Conservation (phyloP, 2,113 vertebrate species). For the Apodemus sylvaticus region DNA sequence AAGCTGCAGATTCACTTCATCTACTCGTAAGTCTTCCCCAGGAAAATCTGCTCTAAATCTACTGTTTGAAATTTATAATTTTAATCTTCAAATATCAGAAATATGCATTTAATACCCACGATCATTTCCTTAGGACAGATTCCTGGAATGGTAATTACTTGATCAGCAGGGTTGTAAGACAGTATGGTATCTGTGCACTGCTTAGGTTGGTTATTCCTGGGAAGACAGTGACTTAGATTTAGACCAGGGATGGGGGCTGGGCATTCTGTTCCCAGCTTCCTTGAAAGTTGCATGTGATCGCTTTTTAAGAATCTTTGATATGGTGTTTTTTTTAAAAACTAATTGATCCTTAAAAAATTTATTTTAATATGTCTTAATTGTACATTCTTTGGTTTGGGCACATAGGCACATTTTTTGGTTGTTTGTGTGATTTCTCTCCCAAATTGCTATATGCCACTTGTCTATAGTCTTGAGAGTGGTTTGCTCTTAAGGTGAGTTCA, state of each 20-base stretch:
- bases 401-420: not conserved
- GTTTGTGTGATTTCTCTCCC: not conserved
- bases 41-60: not conserved
- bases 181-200: not conserved
- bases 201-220: slow-evolving; percentile 19
- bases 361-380: not conserved
- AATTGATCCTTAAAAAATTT: not conserved
- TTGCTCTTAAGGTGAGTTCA: slow-evolving; percentile 3
- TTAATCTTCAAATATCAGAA: slow-evolving; percentile 37
- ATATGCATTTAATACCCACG: not conserved
- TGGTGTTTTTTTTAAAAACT: not conserved
- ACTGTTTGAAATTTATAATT: slow-evolving; percentile 28
- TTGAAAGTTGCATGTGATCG: not conserved
- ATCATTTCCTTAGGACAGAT: slow-evolving; percentile 8
- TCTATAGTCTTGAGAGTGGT: not conserved
- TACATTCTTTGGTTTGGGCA: not conserved
- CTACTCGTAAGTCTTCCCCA: not conserved
- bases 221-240: not conserved
- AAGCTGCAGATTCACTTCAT: not conserved
- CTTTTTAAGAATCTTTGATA: not conserved
- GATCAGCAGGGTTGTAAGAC: not conserved
- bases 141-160: slow-evolving; percentile 9
- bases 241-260: not conserved
- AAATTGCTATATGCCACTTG: not conserved
- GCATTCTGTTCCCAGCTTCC: not conserved